phyloP scores from a whole-genome alignment of 2,113 vertebrate species.

The Cichladusa arquata region DNA sequence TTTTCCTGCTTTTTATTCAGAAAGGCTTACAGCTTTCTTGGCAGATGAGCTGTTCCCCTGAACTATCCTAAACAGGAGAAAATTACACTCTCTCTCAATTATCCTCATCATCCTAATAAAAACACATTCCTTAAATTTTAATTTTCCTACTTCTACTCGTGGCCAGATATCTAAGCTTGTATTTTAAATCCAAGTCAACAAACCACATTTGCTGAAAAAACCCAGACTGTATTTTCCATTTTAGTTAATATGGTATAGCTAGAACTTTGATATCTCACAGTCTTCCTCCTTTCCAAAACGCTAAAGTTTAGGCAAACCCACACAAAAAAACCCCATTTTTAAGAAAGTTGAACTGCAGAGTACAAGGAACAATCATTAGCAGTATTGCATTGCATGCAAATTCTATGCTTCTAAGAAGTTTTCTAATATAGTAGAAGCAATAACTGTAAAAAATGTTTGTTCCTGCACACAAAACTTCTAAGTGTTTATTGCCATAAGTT shows the following conservation, averaged over 20 bases:
- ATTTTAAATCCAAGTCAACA: not conserved
- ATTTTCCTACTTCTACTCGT: not conserved
- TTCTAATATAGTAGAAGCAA: not conserved
- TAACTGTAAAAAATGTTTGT: not conserved
- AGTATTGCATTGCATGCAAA: not conserved
- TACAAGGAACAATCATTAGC: not conserved
- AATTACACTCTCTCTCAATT: not conserved
- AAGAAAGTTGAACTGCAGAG: not conserved
- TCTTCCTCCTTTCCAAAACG: not conserved
- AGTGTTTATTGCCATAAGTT: not conserved
- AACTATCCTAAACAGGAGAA: not conserved
- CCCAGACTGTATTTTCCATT: not conserved
- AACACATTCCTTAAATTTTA: not conserved
- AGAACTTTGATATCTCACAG: not conserved
- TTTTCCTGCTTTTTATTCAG: not conserved
- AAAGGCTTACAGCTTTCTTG: not conserved
- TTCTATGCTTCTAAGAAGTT: not conserved
- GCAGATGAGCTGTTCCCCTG: not conserved
- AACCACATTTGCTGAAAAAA: not conserved
- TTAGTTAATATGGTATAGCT: not conserved
- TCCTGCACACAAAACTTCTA: not conserved
- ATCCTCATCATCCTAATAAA: not conserved
- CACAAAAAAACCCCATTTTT: not conserved
- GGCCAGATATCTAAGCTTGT: not conserved
- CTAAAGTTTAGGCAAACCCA: not conserved